Evolutionary conservation across 2,888 invertebrate species (phyloP).

Genomic region (Furcula furcula): DNA sequence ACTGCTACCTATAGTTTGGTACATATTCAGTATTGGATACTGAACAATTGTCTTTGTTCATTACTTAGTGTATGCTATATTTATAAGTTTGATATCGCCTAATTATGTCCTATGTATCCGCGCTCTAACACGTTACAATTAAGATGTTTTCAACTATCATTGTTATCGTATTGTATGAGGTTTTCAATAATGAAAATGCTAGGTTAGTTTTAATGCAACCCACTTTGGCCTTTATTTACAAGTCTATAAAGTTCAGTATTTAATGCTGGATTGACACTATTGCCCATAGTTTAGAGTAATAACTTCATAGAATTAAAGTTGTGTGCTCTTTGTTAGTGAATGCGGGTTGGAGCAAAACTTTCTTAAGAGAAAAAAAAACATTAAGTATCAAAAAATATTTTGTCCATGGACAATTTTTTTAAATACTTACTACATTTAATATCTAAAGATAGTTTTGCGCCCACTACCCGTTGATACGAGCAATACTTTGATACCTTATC

Average conservation of each 20-base stretch:
- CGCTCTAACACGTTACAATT: background rate
- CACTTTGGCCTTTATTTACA: background rate
- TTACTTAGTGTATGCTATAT: background rate
- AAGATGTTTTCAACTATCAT: background rate
- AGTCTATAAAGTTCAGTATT: constrained; percentile 4
- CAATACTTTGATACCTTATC: too few species aligned
- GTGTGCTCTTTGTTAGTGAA: background rate
- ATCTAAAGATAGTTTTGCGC: too few species aligned
- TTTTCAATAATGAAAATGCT: constrained; percentile 1
- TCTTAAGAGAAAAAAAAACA: too few species aligned
- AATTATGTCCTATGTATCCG: background rate
- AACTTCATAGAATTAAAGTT: background rate
- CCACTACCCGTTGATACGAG: too few species aligned
- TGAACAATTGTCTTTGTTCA: constrained; percentile 19
- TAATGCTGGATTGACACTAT: constrained; percentile 4
- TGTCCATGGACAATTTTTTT: too few species aligned
- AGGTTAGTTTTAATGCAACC: background rate
- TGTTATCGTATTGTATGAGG: constrained; percentile 7
- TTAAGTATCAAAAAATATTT: too few species aligned
- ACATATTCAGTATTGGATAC: constrained; percentile 23
- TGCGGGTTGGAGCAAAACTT: background rate
- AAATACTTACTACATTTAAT: too few species aligned
- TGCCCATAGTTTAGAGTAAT: too few species aligned
- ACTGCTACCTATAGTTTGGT: constrained; percentile 13
- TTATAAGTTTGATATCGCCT: too few species aligned